These are phyloP conservation scores for Stichopus chloronotus DNA, from an alignment of 35 echinoderm and acorn worm species.

Conservation along the genomic window DNA sequence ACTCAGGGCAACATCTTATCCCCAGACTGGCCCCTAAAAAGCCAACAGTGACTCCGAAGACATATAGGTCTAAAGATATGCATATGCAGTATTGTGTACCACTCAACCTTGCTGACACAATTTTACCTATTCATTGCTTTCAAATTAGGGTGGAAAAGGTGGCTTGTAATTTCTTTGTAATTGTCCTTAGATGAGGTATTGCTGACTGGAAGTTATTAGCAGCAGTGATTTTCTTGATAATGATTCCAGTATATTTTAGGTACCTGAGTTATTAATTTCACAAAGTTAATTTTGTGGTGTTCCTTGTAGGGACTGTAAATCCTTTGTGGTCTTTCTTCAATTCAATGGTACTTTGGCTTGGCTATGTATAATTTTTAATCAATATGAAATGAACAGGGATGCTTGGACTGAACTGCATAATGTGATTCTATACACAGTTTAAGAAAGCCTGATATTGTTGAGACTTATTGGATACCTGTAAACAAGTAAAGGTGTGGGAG, in stretches of 20 bases:
- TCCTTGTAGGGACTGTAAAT: neutral
- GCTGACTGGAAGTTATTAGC: neutral
- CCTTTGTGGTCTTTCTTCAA: neutral
- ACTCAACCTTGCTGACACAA: too few relatives aligned
- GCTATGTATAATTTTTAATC: too few relatives aligned
- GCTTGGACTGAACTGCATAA: neutral
- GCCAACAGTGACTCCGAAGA: neutral
- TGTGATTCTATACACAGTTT: conserved; percentile 9
- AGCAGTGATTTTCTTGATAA: too few relatives aligned
- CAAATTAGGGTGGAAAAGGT: too few relatives aligned
- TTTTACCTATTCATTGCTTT: too few relatives aligned
- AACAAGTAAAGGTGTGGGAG: neutral
- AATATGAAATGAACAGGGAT: too few relatives aligned
- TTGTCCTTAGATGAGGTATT: neutral
- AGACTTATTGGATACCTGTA: neutral
- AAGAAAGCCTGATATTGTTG: neutral
- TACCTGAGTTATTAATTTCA: neutral
- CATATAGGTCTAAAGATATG: too few relatives aligned
- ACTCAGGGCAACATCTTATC: neutral
- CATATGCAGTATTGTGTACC: too few relatives aligned
- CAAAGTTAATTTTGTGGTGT: neutral
- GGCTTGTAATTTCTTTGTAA: too few relatives aligned
- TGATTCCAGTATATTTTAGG: too few relatives aligned
- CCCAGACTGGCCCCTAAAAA: neutral
- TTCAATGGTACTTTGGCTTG: too few relatives aligned